phyloP scores from a whole-genome alignment of 2,888 invertebrate species.

The Limnephilus marmoratus region DNA sequence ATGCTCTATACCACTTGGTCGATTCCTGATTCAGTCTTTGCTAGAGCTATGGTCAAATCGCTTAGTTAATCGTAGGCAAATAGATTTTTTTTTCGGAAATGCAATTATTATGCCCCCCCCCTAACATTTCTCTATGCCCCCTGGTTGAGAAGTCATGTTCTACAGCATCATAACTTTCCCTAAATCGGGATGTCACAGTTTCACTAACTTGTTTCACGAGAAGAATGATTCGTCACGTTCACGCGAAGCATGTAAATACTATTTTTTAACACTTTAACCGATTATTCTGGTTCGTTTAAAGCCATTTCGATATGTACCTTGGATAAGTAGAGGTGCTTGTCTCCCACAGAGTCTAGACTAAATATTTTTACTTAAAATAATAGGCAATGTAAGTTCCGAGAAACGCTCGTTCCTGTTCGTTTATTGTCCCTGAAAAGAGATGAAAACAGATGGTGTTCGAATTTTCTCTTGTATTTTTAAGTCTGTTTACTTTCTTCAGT shows the following conservation, averaged over 20 bases:
- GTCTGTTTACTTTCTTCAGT: neutral
- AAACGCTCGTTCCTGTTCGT: neutral
- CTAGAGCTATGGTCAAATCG: too few relatives aligned
- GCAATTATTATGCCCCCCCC: too few relatives aligned
- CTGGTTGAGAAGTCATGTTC: too few relatives aligned
- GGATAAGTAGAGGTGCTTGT: neutral
- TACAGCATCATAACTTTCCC: too few relatives aligned
- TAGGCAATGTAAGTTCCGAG: neutral
- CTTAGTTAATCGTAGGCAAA: too few relatives aligned
- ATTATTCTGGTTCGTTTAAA: neutral
- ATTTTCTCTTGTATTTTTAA: neutral
- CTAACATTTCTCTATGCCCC: too few relatives aligned
- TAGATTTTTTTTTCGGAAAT: too few relatives aligned
- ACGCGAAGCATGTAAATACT: neutral
- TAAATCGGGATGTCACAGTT: too few relatives aligned
- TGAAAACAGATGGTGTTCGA: neutral
- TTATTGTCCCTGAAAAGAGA: neutral
- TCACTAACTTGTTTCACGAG: neutral
- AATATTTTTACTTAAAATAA: neutral
- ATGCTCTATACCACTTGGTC: too few relatives aligned
- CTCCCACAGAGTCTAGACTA: neutral
- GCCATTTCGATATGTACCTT: neutral
- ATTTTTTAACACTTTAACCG: neutral
- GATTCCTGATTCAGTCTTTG: too few relatives aligned
- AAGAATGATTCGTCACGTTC: neutral